Conservation (phyloP, 92 coral and sea anemone genomes). For the Nematostella vectensis region DNA sequence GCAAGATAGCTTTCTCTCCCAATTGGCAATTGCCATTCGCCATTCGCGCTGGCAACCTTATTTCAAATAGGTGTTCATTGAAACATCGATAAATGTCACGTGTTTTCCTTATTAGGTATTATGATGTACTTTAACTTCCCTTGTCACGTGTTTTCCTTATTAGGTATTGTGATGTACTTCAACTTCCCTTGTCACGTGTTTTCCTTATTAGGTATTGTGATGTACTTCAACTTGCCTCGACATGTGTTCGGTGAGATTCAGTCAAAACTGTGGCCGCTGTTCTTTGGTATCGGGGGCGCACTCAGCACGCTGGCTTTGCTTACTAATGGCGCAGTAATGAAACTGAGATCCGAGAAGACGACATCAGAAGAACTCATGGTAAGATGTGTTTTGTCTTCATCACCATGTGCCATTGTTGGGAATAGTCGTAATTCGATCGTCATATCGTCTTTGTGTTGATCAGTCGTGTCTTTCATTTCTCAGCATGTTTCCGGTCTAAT, state of each 20-base stretch:
- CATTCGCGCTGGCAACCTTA: no score
- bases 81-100: no score
- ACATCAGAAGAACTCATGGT: slow-evolving; percentile 23
- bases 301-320: slow-evolving; percentile 16
- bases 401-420: no score
- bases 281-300: slow-evolving; percentile 18
- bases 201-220: slow-evolving; percentile 18
- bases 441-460: neutral
- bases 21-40: no score
- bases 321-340: slow-evolving; percentile 13
- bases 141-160: no score
- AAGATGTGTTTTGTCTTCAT: neutral
- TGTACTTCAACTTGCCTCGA: slow-evolving; percentile 38
- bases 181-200: slow-evolving; percentile 45
- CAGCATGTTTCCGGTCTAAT: slow-evolving; percentile 27
- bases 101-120: neutral
- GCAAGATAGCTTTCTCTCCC: no score
- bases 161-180: neutral
- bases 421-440: no score
- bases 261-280: slow-evolving; percentile 28
- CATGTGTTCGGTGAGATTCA: slow-evolving; percentile 38
- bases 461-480: neutral
- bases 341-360: slow-evolving; percentile 16
- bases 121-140: no score
- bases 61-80: no score